A percentile compares a stretch with the other conserved stretches of the same genome.
These are phyloP conservation scores for Origma solitaria DNA, from an alignment of 2,113 vertebrate genomes.

Conservation along the genomic window DNA sequence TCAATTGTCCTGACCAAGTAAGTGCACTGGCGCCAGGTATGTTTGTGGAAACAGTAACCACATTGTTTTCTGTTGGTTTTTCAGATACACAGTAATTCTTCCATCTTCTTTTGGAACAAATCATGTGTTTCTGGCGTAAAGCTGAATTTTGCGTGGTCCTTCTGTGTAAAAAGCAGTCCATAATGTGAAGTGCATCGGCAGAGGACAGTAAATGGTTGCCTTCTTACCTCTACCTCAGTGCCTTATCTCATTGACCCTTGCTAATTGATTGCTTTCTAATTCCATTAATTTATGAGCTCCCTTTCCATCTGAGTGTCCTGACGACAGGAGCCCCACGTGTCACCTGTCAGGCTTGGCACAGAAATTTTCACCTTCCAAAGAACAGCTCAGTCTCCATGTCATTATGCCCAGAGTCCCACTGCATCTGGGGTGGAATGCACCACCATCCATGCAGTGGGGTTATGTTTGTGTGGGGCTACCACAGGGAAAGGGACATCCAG, in stretches of 20 bases:
- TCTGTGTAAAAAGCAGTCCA: not conserved
- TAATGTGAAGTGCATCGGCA: not conserved
- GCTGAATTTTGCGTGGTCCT: not conserved
- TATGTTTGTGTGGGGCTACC: not conserved
- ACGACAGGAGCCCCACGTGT: not conserved
- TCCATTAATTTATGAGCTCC: not conserved
- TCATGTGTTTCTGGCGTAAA: not conserved
- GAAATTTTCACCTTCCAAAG: not conserved
- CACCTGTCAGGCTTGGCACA: not conserved
- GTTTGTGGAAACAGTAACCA: not conserved
- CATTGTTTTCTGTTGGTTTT: not conserved
- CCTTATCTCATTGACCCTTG: not conserved
- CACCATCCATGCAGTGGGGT: not conserved
- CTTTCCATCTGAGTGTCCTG: not conserved
- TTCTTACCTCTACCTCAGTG: not conserved
- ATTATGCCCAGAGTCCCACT: not conserved
- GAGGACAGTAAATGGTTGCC: not conserved
- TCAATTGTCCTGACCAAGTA: slow-evolving; percentile 99
- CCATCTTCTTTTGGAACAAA: not conserved
- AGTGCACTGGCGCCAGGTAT: not conserved
- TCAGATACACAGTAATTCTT: not conserved
- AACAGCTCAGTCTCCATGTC: not conserved
- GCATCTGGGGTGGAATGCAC: not conserved
- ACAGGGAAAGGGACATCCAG: not conserved
- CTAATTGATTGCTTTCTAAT: not conserved